These are phyloP conservation scores for Schizopygopsis pylzovi DNA, from an alignment of 2,797 vertebrate genomes.

Conservation along the genomic window DNA sequence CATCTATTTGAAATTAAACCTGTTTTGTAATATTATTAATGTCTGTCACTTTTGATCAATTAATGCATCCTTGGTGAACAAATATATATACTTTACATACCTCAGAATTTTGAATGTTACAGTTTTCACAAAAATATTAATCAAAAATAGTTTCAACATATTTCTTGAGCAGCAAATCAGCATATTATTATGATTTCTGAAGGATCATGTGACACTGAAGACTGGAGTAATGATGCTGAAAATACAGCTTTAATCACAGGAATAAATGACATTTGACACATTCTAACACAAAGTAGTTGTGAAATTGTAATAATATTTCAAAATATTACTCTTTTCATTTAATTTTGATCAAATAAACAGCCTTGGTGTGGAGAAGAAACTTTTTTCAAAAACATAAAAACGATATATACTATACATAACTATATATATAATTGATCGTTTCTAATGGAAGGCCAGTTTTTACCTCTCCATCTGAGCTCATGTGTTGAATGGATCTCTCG, in stretches of 20 bases:
- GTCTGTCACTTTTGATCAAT: not conserved
- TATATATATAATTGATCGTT: not conserved
- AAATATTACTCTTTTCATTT: not conserved
- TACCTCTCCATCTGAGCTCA: constrained; percentile 89
- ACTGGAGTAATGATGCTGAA: not conserved
- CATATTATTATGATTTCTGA: not conserved
- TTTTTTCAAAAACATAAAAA: not conserved
- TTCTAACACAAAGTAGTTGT: not conserved
- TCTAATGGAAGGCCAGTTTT: not conserved
- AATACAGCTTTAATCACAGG: not conserved
- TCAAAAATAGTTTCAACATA: not conserved
- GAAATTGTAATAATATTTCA: not conserved
- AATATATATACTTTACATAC: not conserved
- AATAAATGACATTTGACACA: not conserved
- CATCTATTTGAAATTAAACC: not conserved
- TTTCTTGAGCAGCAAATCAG: too few relatives aligned
- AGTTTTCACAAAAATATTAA: not conserved
- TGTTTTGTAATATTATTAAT: not conserved
- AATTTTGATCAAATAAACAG: not conserved
- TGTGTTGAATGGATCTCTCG: constrained; percentile 89
- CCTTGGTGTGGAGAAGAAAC: not conserved
- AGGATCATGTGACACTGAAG: not conserved
- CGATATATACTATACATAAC: too few relatives aligned
- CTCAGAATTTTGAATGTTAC: not conserved
- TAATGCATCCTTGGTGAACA: not conserved